Percentiles rank a stretch among this genome's conserved stretches.
Evolutionary conservation across 1,140 invertebrate genomes (phyloP).

Genomic region (Glomeris maerens): DNA sequence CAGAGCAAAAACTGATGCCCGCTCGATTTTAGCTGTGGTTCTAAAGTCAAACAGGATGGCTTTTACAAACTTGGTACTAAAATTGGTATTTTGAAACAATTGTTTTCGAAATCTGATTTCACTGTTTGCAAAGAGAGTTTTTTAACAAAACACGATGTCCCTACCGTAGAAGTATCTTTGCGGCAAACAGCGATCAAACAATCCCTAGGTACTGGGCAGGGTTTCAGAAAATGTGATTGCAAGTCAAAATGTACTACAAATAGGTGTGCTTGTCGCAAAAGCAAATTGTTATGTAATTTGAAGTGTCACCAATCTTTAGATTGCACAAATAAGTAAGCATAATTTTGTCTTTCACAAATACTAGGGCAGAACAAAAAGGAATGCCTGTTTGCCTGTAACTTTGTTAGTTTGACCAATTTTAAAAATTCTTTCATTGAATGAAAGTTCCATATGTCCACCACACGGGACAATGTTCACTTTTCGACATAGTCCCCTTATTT

Average conservation of each 20-base stretch:
- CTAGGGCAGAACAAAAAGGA: no score
- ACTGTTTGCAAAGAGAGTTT: no score
- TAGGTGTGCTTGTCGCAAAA: conserved; percentile 5
- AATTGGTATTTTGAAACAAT: conserved; percentile 12
- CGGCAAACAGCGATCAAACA: no score
- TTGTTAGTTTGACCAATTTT: no score
- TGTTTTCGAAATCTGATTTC: conserved; percentile 14
- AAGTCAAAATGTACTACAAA: no score
- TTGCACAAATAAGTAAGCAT: conserved; percentile 4
- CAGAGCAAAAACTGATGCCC: conserved; percentile 10
- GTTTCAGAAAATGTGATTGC: conserved; percentile 10
- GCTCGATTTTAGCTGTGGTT: conserved; percentile 11
- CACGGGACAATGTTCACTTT: no score
- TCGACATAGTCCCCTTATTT: no score
- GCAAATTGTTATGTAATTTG: background rate
- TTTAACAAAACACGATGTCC: conserved; percentile 11
- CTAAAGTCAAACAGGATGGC: conserved; percentile 12
- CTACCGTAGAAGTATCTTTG: conserved; percentile 14
- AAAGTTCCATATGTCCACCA: no score
- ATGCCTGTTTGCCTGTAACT: no score
- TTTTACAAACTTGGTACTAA: conserved; percentile 14
- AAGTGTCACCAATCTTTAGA: conserved; percentile 5
- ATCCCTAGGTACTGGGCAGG: conserved; percentile 9
- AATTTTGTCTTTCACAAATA: no score
- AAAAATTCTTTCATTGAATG: no score